A percentile compares a stretch with the other conserved stretches of the same genome.
Conservation (phyloP, 1,140 invertebrate species). For the Zophobas atratus region DNA sequence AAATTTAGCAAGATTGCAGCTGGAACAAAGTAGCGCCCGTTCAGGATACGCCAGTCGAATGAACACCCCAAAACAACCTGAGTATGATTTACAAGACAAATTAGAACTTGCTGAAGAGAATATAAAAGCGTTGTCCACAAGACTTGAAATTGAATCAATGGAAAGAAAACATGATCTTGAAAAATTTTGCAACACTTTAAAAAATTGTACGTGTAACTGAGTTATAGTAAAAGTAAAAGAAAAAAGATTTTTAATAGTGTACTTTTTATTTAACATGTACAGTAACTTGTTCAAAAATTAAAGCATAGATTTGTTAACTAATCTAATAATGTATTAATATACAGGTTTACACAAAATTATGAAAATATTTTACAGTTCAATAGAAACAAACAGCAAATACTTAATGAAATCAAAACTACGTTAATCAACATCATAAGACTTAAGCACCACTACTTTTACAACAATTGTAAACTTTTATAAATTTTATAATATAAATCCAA, state of each 20-base stretch:
- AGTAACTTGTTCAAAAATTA: conserved; percentile 43
- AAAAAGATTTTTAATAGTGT: not conserved
- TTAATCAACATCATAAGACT: conserved; percentile 32
- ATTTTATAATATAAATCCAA: not conserved
- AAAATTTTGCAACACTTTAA: conserved; percentile 62
- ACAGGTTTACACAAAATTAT: conserved; percentile 28
- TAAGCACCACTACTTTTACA: conserved; percentile 30
- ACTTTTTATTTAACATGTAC: conserved; percentile 44
- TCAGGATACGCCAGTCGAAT: conserved; percentile 26
- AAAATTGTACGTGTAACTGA: conserved; percentile 33
- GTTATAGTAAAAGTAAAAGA: not conserved
- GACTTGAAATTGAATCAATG: conserved; percentile 61
- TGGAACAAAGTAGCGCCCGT: conserved; percentile 51
- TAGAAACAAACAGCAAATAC: not conserved
- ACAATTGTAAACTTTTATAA: conserved; percentile 1
- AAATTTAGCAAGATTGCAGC: conserved; percentile 57
- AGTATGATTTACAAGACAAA: conserved; percentile 53
- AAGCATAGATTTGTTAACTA: conserved; percentile 42
- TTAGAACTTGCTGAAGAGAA: conserved; percentile 65
- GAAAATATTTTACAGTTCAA: conserved; percentile 22
- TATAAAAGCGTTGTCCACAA: conserved; percentile 62
- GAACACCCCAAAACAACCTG: conserved; percentile 20
- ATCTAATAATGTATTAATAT: conserved; percentile 24
- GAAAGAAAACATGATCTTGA: conserved; percentile 63
- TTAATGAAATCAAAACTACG: not conserved